A percentile compares a stretch with the other conserved stretches of the same genome.
phyloP scores from a whole-genome alignment of 2,113 vertebrate species.

The Caloenas nicobarica region DNA sequence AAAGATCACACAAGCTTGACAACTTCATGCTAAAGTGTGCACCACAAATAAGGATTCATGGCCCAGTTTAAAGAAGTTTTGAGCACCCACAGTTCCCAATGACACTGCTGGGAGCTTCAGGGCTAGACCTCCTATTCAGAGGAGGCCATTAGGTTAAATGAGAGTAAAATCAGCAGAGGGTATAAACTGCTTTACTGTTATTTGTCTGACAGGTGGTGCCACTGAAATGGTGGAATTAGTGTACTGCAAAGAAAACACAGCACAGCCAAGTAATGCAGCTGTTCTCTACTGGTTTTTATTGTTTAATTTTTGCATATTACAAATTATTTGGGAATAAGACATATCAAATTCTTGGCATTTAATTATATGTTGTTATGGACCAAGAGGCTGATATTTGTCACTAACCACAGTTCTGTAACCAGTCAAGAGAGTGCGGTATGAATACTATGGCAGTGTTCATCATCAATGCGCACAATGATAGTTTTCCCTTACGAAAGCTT shows the following conservation, averaged over 20 bases:
- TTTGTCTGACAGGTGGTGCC: neutral
- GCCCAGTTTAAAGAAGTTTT: neutral
- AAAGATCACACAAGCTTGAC: neutral
- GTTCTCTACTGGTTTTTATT: neutral
- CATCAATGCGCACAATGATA: neutral
- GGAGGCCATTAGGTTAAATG: neutral
- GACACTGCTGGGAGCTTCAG: neutral
- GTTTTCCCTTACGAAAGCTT: neutral
- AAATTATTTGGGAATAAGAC: neutral
- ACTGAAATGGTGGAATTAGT: neutral
- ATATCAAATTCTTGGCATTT: neutral
- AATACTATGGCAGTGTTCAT: neutral
- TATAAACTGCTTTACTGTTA: neutral
- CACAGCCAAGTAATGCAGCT: neutral
- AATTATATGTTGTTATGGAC: neutral
- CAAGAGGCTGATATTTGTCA: neutral
- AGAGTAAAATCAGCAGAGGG: neutral
- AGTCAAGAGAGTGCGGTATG: neutral
- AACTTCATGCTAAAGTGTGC: neutral
- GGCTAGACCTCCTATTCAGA: neutral
- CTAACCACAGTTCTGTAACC: neutral
- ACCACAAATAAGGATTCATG: neutral
- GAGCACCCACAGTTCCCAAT: neutral
- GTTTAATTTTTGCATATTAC: accelerated
- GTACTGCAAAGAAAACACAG: neutral